Evolutionary conservation across 2,797 vertebrate species (phyloP).

Genomic region (Phaenicophaeus curvirostris): DNA sequence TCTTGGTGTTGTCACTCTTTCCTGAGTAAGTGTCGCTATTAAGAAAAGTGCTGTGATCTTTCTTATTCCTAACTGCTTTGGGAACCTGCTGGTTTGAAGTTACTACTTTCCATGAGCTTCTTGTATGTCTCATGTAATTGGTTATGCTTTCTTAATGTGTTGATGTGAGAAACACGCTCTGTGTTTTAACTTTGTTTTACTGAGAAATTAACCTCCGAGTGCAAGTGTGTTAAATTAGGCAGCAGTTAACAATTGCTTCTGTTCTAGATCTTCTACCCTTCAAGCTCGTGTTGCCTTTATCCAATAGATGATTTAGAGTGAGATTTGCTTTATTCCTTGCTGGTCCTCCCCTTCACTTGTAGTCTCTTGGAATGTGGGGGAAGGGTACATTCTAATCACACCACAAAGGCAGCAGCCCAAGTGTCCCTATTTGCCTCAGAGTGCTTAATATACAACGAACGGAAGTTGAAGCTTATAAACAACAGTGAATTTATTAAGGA

Average conservation of each 20-base stretch:
- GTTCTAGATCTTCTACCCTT: neutral
- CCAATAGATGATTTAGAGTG: neutral
- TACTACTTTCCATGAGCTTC: neutral
- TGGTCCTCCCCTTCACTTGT: neutral
- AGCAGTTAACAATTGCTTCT: neutral
- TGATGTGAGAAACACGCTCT: neutral
- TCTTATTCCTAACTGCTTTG: neutral
- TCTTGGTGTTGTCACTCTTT: neutral
- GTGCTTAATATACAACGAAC: conserved; percentile 1
- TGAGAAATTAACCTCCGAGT: neutral
- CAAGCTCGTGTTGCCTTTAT: neutral
- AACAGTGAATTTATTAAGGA: conserved; percentile 26
- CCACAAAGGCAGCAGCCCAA: neutral
- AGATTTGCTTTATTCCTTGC: neutral
- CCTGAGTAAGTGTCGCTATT: neutral
- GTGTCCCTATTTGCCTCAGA: neutral
- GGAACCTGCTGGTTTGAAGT: neutral
- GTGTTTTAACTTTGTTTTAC: neutral
- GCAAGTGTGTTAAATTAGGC: neutral
- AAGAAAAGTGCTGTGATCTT: neutral
- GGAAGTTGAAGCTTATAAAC: conserved; percentile 36
- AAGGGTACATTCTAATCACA: neutral
- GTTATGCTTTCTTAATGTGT: neutral
- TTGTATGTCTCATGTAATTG: neutral
- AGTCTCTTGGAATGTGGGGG: neutral